Conservation (phyloP, 2,113 vertebrate species). For the Neolamprologus ventralis region DNA sequence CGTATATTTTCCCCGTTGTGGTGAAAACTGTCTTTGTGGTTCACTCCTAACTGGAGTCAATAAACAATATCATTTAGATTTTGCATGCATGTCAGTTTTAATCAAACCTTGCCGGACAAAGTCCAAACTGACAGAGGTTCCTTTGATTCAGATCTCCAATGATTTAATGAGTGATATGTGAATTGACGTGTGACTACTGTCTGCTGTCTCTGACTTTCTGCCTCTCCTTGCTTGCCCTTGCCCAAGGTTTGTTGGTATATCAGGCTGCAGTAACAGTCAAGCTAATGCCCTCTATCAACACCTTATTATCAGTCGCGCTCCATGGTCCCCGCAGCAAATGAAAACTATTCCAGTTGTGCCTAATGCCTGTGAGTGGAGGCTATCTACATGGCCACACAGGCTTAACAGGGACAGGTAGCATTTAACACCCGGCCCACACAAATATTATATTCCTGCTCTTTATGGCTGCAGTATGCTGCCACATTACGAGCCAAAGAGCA, state of each 20-base stretch:
- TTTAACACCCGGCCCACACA: conserved; percentile 47
- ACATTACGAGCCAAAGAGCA: conserved; percentile 16
- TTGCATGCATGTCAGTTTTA: conserved; percentile 28
- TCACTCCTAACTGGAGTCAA: background rate
- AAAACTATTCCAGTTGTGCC: conserved; percentile 42
- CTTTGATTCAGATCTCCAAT: background rate
- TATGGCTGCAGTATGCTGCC: conserved; percentile 18
- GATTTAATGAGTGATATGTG: conserved; percentile 36
- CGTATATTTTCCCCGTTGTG: background rate
- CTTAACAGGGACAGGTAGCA: conserved; percentile 58
- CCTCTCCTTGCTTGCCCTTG: conserved; percentile 5
- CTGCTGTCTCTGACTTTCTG: conserved; percentile 14
- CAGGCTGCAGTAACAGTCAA: conserved; percentile 42
- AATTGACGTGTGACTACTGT: conserved; percentile 38
- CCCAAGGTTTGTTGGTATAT: conserved; percentile 54
- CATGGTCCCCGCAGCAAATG: conserved; percentile 46
- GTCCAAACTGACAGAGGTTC: background rate
- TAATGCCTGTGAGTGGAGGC: conserved; percentile 40
- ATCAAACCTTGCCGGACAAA: conserved; percentile 1
- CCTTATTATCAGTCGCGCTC: conserved; percentile 55
- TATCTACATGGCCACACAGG: conserved; percentile 56
- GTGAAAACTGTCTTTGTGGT: background rate
- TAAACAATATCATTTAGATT: conserved; percentile 25
- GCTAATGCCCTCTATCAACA: conserved; percentile 65
- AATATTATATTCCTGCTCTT: conserved; percentile 40